These are phyloP conservation scores for Argynnis bischoffii DNA, from an alignment of 2,888 invertebrate species.

Conservation along the genomic window DNA sequence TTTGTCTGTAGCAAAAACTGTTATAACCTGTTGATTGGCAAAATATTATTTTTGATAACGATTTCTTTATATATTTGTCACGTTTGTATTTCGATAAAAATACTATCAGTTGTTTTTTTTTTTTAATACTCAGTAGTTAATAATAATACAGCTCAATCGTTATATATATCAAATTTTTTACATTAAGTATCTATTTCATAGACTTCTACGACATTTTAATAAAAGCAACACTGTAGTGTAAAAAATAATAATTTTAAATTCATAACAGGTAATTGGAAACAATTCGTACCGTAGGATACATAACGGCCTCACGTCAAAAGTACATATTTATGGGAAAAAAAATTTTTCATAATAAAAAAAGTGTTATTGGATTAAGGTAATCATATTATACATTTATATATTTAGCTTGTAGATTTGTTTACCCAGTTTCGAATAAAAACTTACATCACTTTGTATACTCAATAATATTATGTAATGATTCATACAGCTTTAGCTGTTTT, in stretches of 20 bases:
- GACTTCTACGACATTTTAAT: no score
- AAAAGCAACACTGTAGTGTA: no score
- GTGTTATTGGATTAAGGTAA: constrained; percentile 1
- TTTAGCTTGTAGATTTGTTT: constrained; percentile 1
- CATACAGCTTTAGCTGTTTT: neutral
- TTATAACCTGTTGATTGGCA: neutral
- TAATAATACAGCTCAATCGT: no score
- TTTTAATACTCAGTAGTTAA: no score
- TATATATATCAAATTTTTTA: no score
- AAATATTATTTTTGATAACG: neutral
- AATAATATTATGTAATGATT: constrained; percentile 1
- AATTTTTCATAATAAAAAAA: constrained; percentile 7
- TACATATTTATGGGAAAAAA: neutral
- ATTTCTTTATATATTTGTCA: neutral
- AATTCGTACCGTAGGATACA: no score
- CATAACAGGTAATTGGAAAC: no score
- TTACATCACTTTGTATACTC: neutral
- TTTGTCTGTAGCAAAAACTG: constrained; percentile 22
- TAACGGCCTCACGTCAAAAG: constrained; percentile 11
- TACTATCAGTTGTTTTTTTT: no score
- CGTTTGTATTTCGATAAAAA: no score
- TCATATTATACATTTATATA: constrained; percentile 10
- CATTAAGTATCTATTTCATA: no score
- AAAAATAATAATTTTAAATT: no score
- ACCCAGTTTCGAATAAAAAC: neutral